phyloP scores from a whole-genome alignment of 1,140 invertebrate genomes.

The Paraescarpia echinospica region DNA sequence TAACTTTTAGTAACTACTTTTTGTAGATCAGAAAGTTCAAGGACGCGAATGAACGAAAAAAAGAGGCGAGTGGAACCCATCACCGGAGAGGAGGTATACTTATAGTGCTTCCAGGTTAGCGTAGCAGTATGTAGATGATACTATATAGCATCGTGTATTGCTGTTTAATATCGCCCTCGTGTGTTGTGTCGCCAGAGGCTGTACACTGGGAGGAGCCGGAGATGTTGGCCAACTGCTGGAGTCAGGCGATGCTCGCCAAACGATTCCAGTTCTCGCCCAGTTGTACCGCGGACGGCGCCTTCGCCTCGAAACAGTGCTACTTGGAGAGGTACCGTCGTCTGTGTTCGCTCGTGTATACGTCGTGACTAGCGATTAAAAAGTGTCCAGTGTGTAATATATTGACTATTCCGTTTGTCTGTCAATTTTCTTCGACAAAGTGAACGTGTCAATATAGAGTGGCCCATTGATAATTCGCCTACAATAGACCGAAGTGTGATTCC shows the following conservation, averaged over 20 bases:
- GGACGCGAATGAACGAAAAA: too few relatives aligned
- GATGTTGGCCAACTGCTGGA: constrained; percentile 18
- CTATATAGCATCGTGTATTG: not conserved
- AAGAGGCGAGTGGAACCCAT: too few relatives aligned
- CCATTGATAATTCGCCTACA: not conserved
- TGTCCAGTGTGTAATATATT: too few relatives aligned
- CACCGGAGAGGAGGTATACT: too few relatives aligned
- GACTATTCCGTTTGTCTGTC: not conserved
- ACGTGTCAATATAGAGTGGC: not conserved
- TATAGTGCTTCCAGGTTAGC: too few relatives aligned
- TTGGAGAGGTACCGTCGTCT: constrained; percentile 13
- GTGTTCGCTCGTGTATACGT: too few relatives aligned
- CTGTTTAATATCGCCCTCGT: not conserved
- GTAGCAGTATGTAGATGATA: too few relatives aligned
- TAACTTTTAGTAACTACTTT: too few relatives aligned
- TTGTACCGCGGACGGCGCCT: constrained; percentile 13
- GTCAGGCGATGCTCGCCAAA: constrained; percentile 7
- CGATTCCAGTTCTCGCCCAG: constrained; percentile 13
- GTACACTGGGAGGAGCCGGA: constrained; percentile 17
- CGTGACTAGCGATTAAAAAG: too few relatives aligned
- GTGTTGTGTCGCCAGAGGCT: not conserved
- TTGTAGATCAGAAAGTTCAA: too few relatives aligned
- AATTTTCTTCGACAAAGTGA: not conserved
- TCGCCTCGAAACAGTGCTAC: constrained; percentile 14
- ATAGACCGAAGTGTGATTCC: not conserved